Conservation (phyloP, 2,113 vertebrate genomes). For the human (Homo sapiens) region GRCh38 chr15:22863501-22864000, state of each 20-base stretch:
- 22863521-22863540: no score
- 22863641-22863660: not conserved
- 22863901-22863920: not conserved
- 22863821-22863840: not conserved
- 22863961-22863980: not conserved
- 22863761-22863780: no score
- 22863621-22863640: not conserved
- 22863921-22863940: not conserved
- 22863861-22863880: not conserved
- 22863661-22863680: not conserved
- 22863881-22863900: not conserved
- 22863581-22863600: not conserved
- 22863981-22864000: not conserved
- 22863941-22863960: not conserved
- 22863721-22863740: not conserved
- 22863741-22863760: not conserved
- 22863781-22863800: not conserved
- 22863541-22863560: not conserved
- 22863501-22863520: not conserved
- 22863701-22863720: no score
- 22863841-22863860: not conserved
- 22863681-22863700: not conserved
- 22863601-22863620: not conserved
- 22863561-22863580: not conserved
- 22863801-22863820: not conserved